Percentiles rank a stretch among this genome's conserved stretches.
Evolutionary conservation across 2,888 invertebrate species (phyloP).

Genomic region (Encarsia formosa): DNA sequence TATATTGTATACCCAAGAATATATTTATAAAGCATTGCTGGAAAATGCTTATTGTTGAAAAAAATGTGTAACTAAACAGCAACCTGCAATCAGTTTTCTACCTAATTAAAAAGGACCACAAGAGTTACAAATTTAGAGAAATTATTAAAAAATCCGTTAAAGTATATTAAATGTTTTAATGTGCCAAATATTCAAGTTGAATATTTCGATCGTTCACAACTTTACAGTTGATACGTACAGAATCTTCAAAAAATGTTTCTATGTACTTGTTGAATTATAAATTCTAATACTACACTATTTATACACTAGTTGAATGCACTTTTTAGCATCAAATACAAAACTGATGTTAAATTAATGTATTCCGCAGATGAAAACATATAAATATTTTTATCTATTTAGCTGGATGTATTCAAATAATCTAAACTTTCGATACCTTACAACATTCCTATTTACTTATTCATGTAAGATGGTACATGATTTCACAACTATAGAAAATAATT

Average conservation of each 20-base stretch:
- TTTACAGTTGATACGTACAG: conserved; percentile 9
- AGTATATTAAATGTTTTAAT: conserved; percentile 40
- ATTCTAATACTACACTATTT: conserved; percentile 21
- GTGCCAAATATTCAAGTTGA: conserved; percentile 50
- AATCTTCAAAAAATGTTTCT: background rate
- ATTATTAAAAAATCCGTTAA: conserved; percentile 22
- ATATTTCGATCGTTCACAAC: conserved; percentile 46
- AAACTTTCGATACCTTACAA: conserved; percentile 27
- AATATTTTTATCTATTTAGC: conserved; percentile 28
- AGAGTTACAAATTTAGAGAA: conserved; percentile 13
- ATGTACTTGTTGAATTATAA: conserved; percentile 17
- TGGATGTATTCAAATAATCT: conserved; percentile 17
- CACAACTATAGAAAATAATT: no score
- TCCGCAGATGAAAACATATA: conserved; percentile 7
- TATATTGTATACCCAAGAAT: background rate
- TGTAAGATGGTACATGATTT: no score
- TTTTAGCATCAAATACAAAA: no score
- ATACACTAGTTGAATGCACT: conserved; percentile 17
- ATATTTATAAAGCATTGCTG: conserved; percentile 14
- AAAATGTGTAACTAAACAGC: conserved; percentile 7
- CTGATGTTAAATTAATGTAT: background rate
- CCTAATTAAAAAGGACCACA: conserved; percentile 17
- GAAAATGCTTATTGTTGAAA: conserved; percentile 17
- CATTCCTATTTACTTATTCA: conserved; percentile 19
- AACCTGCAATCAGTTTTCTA: conserved; percentile 19